Evolutionary conservation across 2,113 vertebrate species (phyloP).

Genomic region (Perccottus glenii): DNA sequence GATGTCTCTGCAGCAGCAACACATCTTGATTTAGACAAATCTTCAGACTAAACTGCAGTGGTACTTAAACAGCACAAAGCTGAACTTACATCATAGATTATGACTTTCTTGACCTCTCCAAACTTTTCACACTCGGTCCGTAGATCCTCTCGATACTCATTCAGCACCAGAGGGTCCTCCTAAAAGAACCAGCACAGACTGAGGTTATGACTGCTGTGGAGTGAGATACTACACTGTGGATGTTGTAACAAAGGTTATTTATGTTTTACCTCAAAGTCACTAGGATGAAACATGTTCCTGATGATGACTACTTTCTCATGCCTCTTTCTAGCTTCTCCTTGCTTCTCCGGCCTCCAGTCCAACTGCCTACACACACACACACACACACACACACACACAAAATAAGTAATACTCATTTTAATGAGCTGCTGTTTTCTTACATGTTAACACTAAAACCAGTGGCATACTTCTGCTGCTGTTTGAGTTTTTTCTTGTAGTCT

Average conservation of each 20-base stretch:
- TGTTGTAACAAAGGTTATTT: no score
- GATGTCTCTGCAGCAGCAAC: constrained; percentile 85
- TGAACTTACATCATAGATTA: constrained; percentile 94
- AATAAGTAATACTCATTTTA: background rate
- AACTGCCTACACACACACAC: constrained; percentile 82
- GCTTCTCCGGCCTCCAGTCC: constrained; percentile 96
- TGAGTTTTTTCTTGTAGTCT: constrained; percentile 92
- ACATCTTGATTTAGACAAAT: constrained; percentile 60
- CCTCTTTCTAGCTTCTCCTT: constrained; percentile 82
- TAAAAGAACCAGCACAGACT: constrained; percentile 58
- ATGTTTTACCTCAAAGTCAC: constrained; percentile 89
- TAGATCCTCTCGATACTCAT: constrained; percentile 95
- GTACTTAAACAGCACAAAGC: background rate
- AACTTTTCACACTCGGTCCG: constrained; percentile 95
- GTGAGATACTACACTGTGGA: no score
- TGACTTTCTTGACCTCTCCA: constrained; percentile 93
- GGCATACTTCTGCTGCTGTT: constrained; percentile 91
- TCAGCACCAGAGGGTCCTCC: constrained; percentile 94
- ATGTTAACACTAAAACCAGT: background rate
- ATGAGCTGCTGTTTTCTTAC: background rate
- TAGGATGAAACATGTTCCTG: constrained; percentile 97
- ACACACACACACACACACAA: constrained; percentile 15
- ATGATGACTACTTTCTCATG: constrained; percentile 93
- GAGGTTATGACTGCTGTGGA: background rate
- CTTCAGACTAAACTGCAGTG: background rate